Conservation (phyloP, 2,888 invertebrate species). For the Branchipolynoe longqiensis region DNA sequence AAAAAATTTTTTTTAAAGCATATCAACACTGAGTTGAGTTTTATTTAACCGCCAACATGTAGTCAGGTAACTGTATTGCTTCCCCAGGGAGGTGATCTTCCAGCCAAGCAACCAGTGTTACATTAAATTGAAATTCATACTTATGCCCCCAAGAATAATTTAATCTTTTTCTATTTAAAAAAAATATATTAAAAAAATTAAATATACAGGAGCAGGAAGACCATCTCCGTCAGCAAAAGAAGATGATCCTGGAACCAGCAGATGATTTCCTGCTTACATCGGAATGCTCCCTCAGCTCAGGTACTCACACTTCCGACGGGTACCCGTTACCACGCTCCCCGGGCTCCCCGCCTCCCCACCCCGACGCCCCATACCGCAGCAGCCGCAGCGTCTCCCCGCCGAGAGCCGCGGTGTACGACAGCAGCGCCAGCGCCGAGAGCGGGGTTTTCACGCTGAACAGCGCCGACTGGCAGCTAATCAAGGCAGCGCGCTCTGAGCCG, state of each 20-base stretch:
- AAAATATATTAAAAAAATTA: too few relatives aligned
- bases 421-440: slow-evolving; percentile 63
- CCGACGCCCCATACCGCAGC: slow-evolving; percentile 8
- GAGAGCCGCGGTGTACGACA: slow-evolving; percentile 44
- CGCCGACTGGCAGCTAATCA: slow-evolving; percentile 48
- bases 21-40: too few relatives aligned
- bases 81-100: too few relatives aligned
- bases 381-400: slow-evolving; percentile 13
- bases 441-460: slow-evolving; percentile 64
- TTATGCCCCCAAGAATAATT: too few relatives aligned
- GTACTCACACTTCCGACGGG: slow-evolving; percentile 29
- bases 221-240: background rate
- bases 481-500: too few relatives aligned
- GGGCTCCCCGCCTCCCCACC: background rate
- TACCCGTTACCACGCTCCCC: background rate
- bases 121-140: too few relatives aligned
- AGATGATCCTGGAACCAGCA: background rate
- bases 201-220: slow-evolving; percentile 24
- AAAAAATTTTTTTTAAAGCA: too few relatives aligned
- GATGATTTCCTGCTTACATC: background rate
- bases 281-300: slow-evolving; percentile 40
- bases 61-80: too few relatives aligned
- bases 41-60: too few relatives aligned
- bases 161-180: too few relatives aligned
- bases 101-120: too few relatives aligned